These are phyloP conservation scores for Aphidius ervi DNA, from an alignment of 1,140 invertebrate genomes.

Conservation along the genomic window DNA sequence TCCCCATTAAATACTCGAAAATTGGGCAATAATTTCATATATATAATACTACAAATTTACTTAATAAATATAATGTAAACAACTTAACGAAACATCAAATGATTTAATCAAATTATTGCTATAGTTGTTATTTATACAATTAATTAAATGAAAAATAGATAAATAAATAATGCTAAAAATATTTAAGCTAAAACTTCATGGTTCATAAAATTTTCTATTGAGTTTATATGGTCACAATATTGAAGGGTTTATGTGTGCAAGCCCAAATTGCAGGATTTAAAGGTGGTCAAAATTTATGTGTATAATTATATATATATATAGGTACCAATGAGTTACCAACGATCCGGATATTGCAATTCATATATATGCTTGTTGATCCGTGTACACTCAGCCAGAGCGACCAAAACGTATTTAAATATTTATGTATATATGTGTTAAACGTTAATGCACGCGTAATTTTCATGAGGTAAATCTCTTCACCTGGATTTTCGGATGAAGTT, in stretches of 20 bases:
- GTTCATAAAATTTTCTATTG: constrained; percentile 21
- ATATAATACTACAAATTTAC: too few relatives aligned
- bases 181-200: constrained; percentile 8
- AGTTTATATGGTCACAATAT: constrained; percentile 7
- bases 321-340: constrained; percentile 21
- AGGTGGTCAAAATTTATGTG: constrained; percentile 20
- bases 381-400: too few relatives aligned
- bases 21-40: too few relatives aligned
- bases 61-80: too few relatives aligned
- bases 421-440: constrained; percentile 10
- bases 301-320: constrained; percentile 17
- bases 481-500: constrained; percentile 24
- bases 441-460: constrained; percentile 36
- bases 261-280: not conserved
- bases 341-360: constrained; percentile 19
- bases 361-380: not conserved
- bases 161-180: not conserved
- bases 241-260: too few relatives aligned
- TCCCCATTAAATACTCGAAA: too few relatives aligned
- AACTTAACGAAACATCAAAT: too few relatives aligned
- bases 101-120: not conserved
- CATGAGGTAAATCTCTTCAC: constrained; percentile 36
- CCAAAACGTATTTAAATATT: not conserved
- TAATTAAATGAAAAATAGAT: too few relatives aligned
- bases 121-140: not conserved